Evolutionary conservation across 1,140 invertebrate species (phyloP), one percentile per base, ranked within the genome.

Genomic region (Metopolophium dirhodum): DNA sequence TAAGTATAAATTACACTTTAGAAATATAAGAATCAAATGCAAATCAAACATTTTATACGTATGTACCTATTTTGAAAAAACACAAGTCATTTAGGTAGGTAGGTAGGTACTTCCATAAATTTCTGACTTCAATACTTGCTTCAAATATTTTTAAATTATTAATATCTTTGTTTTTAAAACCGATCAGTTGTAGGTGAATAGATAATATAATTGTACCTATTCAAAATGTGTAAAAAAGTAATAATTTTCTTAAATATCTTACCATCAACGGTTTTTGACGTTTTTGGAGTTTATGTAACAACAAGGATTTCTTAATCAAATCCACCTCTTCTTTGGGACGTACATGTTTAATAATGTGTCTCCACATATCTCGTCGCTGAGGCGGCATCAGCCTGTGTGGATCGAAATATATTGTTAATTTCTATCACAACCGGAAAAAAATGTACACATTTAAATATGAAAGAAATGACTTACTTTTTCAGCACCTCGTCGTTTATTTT

Each of bases 281-380:
- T 85, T 85, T 85, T 45, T 41, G 23, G 22, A 85, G 83, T 45
- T 85, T 85, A 85, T 85, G 83, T 41, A 85, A 45, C 23, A 85
- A 85, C 8, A 85, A 26, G 1, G 83, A 85, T 45, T 85, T 85
- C 22, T 85, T 85, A 41, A 85, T 26, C 11, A 85, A 45, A 41
- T 85, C 37, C 83, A 45, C 83, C 9, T 85, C 37, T 85, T 85
- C 83, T 85, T 41, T 45, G 3, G 83, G 23, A 23, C 23, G 37
- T 37, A 85, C 83, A 30, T 85, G 83, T 45, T 85, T 85, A 41
- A 85, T 85, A 41, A 85, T 85, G 11, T 41, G 37, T 85, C 83
- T 85, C 83, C 83, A 85, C 83, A 85, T 85, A 3, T 85, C 83
- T 85, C 83, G 83, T 41, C 83, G 83, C 26, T 85, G 83, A 45